Evolutionary conservation across 2,113 vertebrate species (phyloP).

Genomic region (Anhinga anhinga): DNA sequence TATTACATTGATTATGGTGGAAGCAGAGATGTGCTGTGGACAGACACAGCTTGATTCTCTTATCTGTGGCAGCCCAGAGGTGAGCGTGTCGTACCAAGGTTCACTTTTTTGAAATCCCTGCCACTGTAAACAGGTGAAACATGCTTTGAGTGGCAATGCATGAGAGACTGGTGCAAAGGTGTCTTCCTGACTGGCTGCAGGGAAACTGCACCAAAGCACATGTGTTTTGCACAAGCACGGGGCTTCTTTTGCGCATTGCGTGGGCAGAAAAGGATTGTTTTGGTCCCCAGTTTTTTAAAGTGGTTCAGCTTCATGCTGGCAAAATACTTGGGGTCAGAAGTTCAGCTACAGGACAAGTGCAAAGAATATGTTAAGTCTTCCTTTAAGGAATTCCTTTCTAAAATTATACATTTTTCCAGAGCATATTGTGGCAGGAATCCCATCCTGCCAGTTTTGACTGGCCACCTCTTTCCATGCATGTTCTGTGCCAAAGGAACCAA

Average conservation of each 20-base stretch:
- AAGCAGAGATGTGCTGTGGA: neutral
- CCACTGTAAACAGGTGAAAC: neutral
- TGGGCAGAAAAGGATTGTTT: neutral
- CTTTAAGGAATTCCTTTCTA: neutral
- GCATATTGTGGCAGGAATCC: neutral
- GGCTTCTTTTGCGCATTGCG: neutral
- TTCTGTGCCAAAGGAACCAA: neutral
- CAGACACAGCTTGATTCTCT: neutral
- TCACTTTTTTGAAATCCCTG: neutral
- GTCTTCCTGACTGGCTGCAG: neutral
- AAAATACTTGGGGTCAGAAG: neutral
- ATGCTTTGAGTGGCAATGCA: fast-evolving
- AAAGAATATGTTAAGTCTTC: neutral
- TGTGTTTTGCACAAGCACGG: fast-evolving
- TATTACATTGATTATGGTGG: neutral
- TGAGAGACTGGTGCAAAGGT: neutral
- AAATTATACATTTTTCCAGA: neutral
- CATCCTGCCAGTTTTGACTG: neutral
- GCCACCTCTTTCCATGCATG: neutral
- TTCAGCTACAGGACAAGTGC: neutral
- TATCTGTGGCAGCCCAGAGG: neutral
- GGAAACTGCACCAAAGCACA: neutral
- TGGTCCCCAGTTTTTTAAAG: neutral
- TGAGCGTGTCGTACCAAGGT: neutral
- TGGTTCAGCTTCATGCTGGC: neutral